A percentile compares a stretch with the other conserved stretches of the same genome.
Evolutionary conservation across 2,113 vertebrate species (phyloP).

Genomic region (Pangasianodon hypophthalmus): DNA sequence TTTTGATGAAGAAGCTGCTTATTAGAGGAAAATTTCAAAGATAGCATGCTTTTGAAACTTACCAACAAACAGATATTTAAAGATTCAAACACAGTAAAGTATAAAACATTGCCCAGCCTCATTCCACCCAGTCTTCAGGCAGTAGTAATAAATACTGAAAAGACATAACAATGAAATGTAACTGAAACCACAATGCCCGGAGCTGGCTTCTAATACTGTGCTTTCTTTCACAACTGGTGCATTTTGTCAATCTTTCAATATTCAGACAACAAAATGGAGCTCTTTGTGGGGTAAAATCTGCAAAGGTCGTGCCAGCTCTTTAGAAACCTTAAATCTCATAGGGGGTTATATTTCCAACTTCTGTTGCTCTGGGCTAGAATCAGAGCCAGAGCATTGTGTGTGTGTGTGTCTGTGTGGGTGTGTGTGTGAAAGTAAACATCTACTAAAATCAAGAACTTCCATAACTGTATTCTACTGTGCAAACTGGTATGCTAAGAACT

Average conservation of each 20-base stretch:
- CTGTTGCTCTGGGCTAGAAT: constrained; percentile 6
- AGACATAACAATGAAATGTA: neutral
- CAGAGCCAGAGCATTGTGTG: neutral
- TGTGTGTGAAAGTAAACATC: neutral
- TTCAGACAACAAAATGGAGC: neutral
- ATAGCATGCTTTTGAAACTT: neutral
- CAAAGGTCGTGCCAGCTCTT: neutral
- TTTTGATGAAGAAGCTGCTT: neutral
- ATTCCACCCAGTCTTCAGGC: neutral
- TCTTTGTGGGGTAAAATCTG: neutral
- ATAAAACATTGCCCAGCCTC: neutral
- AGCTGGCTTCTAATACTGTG: neutral
- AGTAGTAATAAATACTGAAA: neutral
- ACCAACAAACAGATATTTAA: neutral
- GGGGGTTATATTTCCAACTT: neutral
- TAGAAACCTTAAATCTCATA: constrained; percentile 3
- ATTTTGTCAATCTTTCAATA: neutral
- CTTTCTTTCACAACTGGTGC: neutral
- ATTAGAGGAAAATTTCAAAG: neutral
- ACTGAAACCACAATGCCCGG: neutral
- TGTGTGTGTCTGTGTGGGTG: neutral
- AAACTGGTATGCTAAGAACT: neutral
- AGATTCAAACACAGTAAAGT: neutral
- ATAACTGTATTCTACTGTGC: neutral
- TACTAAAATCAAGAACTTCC: neutral